Conservation (phyloP, 1,140 invertebrate genomes). For the Polypedilum pembai region DNA sequence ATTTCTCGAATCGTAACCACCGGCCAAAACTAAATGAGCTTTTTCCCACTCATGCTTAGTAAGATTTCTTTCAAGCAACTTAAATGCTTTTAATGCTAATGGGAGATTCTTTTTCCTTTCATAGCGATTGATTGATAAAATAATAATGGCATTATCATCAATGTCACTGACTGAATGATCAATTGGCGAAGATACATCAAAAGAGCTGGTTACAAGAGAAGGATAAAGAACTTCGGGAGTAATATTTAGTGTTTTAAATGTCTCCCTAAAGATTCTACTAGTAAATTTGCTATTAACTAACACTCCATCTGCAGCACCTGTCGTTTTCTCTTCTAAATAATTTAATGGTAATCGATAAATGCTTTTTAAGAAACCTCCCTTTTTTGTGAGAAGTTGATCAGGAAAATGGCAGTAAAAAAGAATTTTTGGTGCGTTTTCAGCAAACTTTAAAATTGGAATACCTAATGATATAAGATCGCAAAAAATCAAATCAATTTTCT, state of each 20-base stretch:
- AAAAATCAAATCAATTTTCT: slow-evolving; percentile 74
- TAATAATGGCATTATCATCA: slow-evolving; percentile 54
- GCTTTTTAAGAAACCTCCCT: slow-evolving; percentile 60
- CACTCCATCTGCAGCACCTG: slow-evolving; percentile 74
- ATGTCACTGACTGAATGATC: slow-evolving; percentile 41
- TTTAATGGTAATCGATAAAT: slow-evolving; percentile 86
- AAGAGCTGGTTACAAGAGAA: slow-evolving; percentile 75
- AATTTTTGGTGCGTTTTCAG: slow-evolving; percentile 54
- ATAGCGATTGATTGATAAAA: slow-evolving; percentile 95
- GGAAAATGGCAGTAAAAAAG: slow-evolving; percentile 98
- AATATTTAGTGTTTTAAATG: slow-evolving; percentile 64
- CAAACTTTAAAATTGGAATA: slow-evolving; percentile 71
- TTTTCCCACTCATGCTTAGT: slow-evolving; percentile 50
- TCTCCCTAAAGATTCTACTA: slow-evolving; percentile 70
- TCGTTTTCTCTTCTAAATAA: slow-evolving; percentile 85
- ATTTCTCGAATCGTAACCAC: slow-evolving; percentile 90
- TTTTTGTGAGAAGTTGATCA: slow-evolving; percentile 76
- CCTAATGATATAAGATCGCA: slow-evolving; percentile 87
- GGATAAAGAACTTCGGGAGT: slow-evolving; percentile 86
- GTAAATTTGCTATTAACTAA: slow-evolving; percentile 95
- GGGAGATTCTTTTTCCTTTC: slow-evolving; percentile 93
- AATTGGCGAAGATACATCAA: slow-evolving; percentile 50
- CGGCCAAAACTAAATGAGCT: slow-evolving; percentile 86
- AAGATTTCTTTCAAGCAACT: slow-evolving; percentile 53
- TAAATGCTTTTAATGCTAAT: slow-evolving; percentile 74